These are phyloP conservation scores for Anolis carolinensis DNA, from an alignment of 2,113 vertebrate species.

Conservation along the genomic window DNA sequence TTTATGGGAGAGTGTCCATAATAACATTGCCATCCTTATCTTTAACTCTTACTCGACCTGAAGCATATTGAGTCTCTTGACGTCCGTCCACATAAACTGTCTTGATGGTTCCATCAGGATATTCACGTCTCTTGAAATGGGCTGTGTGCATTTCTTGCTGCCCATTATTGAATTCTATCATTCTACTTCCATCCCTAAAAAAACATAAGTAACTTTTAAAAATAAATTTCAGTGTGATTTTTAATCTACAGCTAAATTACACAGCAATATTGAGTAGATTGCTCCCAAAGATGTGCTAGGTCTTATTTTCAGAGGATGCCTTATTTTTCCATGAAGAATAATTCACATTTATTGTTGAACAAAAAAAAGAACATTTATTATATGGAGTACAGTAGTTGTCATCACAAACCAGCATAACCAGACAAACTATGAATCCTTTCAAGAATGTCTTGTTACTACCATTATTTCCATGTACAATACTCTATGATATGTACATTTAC, in stretches of 20 bases:
- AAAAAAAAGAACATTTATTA: too few relatives aligned
- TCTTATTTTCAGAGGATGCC: too few relatives aligned
- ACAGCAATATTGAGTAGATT: neutral
- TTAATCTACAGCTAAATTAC: neutral
- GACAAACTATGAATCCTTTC: too few relatives aligned
- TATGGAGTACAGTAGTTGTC: too few relatives aligned
- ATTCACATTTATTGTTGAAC: too few relatives aligned
- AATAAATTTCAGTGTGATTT: neutral
- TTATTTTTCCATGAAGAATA: too few relatives aligned
- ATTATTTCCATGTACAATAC: too few relatives aligned
- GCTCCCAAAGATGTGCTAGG: too few relatives aligned
- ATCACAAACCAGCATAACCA: too few relatives aligned
- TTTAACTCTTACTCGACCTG: constrained; percentile 88
- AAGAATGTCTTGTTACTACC: too few relatives aligned
- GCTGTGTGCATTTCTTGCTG: constrained; percentile 91
- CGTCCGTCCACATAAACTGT: constrained; percentile 89
- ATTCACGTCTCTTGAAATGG: constrained; percentile 90
- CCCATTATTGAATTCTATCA: constrained; percentile 93
- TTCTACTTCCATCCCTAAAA: constrained; percentile 89
- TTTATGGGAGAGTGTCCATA: constrained; percentile 78
- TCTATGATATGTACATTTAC: too few relatives aligned
- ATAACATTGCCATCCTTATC: constrained; percentile 89
- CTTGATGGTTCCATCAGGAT: constrained; percentile 94
- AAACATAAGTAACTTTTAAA: neutral
- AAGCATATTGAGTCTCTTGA: constrained; percentile 91